Evolutionary conservation across 2,888 invertebrate species (phyloP).

Genomic region (Spodoptera picta): DNA sequence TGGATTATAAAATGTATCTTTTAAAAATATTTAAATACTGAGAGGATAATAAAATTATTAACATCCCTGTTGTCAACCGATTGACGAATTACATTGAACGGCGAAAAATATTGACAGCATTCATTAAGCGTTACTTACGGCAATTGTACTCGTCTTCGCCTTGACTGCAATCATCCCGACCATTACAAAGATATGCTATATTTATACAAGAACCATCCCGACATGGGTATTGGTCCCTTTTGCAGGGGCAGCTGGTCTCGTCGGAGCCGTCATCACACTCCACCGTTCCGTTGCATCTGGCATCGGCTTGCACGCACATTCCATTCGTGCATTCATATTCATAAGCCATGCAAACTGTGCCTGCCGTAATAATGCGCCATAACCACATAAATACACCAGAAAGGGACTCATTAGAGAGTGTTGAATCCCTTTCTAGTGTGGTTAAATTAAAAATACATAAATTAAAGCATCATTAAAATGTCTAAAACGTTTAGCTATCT

Average conservation of each 20-base stretch:
- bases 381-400: constrained; percentile 70
- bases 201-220: constrained; percentile 91
- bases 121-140: constrained; percentile 70
- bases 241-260: constrained; percentile 80
- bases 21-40: not conserved
- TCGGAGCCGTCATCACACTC: constrained; percentile 88
- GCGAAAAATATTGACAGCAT: constrained; percentile 47
- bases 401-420: constrained; percentile 43
- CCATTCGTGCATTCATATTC: constrained; percentile 90
- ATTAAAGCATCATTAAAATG: constrained; percentile 20
- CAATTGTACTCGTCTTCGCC: constrained; percentile 90
- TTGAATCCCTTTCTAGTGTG: constrained; percentile 45
- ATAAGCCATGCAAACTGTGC: constrained; percentile 87
- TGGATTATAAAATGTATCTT: not conserved
- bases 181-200: constrained; percentile 90
- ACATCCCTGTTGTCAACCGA: constrained; percentile 1
- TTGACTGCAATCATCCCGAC: constrained; percentile 87
- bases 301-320: constrained; percentile 87
- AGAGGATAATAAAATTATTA: too few relatives aligned
- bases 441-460: constrained; percentile 31
- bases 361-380: constrained; percentile 82
- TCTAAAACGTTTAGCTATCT: constrained; percentile 15
- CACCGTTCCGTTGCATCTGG: constrained; percentile 84
- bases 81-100: constrained; percentile 27
- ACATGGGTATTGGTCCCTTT: constrained; percentile 87